Evolutionary conservation across 2,113 vertebrate genomes (phyloP).

Genomic region (Muscicapa adusta): DNA sequence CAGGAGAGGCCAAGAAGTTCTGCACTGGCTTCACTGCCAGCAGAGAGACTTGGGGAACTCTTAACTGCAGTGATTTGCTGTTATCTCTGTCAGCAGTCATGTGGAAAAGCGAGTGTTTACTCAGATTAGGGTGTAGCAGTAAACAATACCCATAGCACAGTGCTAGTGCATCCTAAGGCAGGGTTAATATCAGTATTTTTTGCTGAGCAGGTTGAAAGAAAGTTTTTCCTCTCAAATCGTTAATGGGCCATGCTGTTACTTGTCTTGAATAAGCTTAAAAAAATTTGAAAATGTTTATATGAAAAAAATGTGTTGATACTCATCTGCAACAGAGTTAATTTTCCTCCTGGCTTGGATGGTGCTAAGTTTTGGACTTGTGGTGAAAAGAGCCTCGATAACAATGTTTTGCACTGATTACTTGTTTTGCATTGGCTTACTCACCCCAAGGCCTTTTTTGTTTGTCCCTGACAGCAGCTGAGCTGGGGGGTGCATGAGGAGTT

Average conservation of each 20-base stretch:
- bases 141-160: not conserved
- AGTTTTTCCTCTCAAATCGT: not conserved
- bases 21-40: not conserved
- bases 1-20: not conserved
- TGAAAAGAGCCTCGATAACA: not conserved
- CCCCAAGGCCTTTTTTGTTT: not conserved
- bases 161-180: not conserved
- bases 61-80: not conserved
- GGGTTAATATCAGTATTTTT: not conserved
- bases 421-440: not conserved
- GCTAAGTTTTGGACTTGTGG: not conserved
- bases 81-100: not conserved
- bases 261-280: not conserved
- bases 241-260: not conserved
- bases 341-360: not conserved
- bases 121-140: not conserved
- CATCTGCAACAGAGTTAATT: not conserved
- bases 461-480: not conserved
- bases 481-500: accelerated
- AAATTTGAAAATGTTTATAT: not conserved
- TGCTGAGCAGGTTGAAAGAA: not conserved
- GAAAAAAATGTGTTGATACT: not conserved
- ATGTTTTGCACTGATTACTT: not conserved
- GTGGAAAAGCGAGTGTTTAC: not conserved
- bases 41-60: not conserved